Evolutionary conservation across 2,888 invertebrate species (phyloP).

Genomic region (Idaea straminata): DNA sequence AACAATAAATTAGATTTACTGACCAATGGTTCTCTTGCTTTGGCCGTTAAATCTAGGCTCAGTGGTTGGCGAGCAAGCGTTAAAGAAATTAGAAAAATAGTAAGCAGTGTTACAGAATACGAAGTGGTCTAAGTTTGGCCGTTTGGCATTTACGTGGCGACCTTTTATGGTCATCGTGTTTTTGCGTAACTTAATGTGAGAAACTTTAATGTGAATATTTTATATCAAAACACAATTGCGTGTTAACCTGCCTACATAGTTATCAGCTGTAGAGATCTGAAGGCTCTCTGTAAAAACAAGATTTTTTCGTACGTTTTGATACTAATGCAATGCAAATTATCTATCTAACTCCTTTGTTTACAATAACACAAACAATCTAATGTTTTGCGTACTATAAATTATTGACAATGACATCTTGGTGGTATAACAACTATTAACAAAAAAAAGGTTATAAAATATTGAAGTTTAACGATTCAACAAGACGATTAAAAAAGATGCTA

Average conservation of each 20-base stretch:
- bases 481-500: background rate
- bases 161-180: constrained; percentile 52
- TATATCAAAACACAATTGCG: constrained; percentile 11
- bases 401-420: background rate
- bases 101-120: constrained; percentile 24
- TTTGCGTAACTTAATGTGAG: constrained; percentile 49
- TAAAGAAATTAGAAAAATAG: constrained; percentile 27
- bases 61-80: constrained; percentile 39
- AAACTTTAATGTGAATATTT: constrained; percentile 20
- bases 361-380: background rate
- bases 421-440: background rate
- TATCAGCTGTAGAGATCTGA: background rate
- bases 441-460: background rate
- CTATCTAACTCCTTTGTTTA: background rate
- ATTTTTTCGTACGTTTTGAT: background rate
- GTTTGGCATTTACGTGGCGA: constrained; percentile 49
- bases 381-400: background rate
- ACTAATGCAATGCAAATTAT: background rate
- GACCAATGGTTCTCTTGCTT: constrained; percentile 43
- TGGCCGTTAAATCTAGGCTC: constrained; percentile 22
- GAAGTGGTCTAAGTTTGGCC: constrained; percentile 39
- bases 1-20: constrained; percentile 40
- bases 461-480: background rate
- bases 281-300: background rate
- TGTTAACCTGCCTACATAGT: constrained; percentile 11